Evolutionary conservation across 1,140 invertebrate genomes (phyloP).

Genomic region (Euschistus heros): DNA sequence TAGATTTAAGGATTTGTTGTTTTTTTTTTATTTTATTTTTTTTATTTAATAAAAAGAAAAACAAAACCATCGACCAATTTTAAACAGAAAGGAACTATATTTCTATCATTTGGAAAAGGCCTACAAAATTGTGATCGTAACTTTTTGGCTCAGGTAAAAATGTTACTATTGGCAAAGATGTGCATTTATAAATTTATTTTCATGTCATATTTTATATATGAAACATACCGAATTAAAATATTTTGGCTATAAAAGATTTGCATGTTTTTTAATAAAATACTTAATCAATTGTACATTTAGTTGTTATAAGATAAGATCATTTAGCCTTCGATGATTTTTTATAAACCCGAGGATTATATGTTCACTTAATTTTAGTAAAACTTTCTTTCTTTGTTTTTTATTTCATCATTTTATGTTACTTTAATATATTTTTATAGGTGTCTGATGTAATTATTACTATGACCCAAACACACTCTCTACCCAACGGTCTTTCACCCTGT

Average conservation of each 20-base stretch:
- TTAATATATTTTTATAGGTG: slow-evolving; percentile 21
- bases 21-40: slow-evolving; percentile 19
- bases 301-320: background rate
- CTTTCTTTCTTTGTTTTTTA: slow-evolving; percentile 7
- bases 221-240: slow-evolving; percentile 14
- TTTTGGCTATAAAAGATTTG: background rate
- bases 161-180: slow-evolving; percentile 9
- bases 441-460: slow-evolving; percentile 21
- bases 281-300: slow-evolving; percentile 5
- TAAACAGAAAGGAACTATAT: slow-evolving; percentile 6
- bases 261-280: slow-evolving; percentile 1
- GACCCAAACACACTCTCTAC: slow-evolving; percentile 24
- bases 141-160: slow-evolving; percentile 22
- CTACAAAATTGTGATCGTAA: slow-evolving; percentile 21
- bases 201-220: slow-evolving; percentile 13
- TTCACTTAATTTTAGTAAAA: slow-evolving; percentile 13
- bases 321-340: background rate
- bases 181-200: slow-evolving; percentile 14
- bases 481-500: slow-evolving; percentile 27
- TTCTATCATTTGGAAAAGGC: background rate
- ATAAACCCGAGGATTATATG: background rate
- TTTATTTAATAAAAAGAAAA: slow-evolving; percentile 13
- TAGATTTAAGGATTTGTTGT: slow-evolving; percentile 16
- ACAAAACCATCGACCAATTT: slow-evolving; percentile 14
- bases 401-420: slow-evolving; percentile 14